Evolutionary conservation across 2,888 invertebrate species (phyloP).

Genomic region (Plebejus melissa): DNA sequence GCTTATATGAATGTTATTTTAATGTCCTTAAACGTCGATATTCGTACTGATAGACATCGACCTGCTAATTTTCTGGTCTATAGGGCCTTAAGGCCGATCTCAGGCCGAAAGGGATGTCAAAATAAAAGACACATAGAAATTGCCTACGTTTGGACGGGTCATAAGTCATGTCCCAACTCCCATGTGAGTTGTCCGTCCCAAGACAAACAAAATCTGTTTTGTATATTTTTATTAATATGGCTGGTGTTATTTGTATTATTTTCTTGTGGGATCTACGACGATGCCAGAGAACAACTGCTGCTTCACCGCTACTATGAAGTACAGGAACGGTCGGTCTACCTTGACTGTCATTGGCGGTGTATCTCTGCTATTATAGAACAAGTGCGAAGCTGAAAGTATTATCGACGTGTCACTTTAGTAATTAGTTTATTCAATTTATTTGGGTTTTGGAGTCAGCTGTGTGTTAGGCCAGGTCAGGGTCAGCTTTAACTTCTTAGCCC

Average conservation of each 20-base stretch:
- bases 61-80: no score
- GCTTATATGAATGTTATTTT: no score
- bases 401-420: background rate
- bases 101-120: no score
- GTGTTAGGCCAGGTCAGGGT: no score
- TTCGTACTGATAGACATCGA: no score
- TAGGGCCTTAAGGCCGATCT: no score
- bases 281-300: constrained; percentile 23
- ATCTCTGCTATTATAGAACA: background rate
- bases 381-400: background rate
- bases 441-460: background rate
- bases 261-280: constrained; percentile 1
- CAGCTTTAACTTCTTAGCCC: no score
- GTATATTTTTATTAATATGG: background rate
- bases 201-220: background rate
- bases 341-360: background rate
- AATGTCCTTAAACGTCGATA: no score
- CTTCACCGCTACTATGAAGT: constrained; percentile 14
- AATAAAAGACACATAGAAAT: no score
- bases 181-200: no score
- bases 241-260: background rate
- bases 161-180: no score
- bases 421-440: background rate
- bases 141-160: no score
- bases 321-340: constrained; percentile 21